phyloP scores from a whole-genome alignment of 1,140 invertebrate genomes.

The Prorops nasuta region DNA sequence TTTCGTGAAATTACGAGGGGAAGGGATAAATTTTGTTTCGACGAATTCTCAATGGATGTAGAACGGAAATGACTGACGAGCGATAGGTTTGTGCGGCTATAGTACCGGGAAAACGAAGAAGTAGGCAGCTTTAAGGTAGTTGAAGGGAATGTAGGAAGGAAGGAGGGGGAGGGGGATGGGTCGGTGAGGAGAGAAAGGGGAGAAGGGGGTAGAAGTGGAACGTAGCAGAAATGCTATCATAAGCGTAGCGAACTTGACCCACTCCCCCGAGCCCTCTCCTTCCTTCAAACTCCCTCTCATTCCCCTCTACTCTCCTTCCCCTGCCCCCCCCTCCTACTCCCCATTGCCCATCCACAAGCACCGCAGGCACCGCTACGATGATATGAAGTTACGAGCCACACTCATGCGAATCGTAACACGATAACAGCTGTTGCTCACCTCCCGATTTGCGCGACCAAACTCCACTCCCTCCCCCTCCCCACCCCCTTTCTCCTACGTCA shows the following conservation, averaged over 20 bases:
- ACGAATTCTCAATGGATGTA: no score
- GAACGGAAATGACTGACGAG: no score
- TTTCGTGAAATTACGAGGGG: no score
- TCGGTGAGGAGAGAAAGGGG: no score
- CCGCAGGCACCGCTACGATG: constrained; percentile 27
- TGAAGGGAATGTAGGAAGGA: not conserved
- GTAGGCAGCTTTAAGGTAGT: constrained; percentile 3
- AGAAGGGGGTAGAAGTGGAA: constrained; percentile 2
- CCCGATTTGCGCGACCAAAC: constrained; percentile 10
- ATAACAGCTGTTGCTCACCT: constrained; percentile 45
- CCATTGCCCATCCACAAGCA: not conserved
- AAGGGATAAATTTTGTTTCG: no score
- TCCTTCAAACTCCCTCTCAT: no score
- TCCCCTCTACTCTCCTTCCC: no score
- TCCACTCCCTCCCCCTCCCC: not conserved
- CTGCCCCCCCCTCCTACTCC: not conserved
- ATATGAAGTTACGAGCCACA: constrained; percentile 43
- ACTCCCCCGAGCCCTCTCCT: constrained; percentile 18
- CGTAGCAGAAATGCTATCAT: constrained; percentile 26
- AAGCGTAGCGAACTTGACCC: constrained; percentile 48
- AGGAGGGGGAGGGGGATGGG: no score
- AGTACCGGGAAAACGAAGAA: not conserved
- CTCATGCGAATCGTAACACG: constrained; percentile 42
- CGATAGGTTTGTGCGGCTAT: no score
- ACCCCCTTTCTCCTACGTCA: not conserved